phyloP scores from a whole-genome alignment of 2,113 vertebrate genomes.

The Dinomys branickii region DNA sequence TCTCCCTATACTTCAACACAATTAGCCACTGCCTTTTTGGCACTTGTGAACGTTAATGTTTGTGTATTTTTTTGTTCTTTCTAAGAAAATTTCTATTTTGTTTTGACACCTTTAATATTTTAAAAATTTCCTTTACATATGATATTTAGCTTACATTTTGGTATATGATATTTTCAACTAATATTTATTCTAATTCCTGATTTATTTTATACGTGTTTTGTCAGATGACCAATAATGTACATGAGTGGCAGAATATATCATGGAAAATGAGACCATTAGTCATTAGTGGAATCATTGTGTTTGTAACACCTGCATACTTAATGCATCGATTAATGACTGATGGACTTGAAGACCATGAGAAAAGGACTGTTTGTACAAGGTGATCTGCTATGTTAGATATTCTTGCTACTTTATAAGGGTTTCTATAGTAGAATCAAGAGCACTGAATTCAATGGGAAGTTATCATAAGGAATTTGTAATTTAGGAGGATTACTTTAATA shows the following conservation, averaged over 20 bases:
- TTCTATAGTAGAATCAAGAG: not conserved
- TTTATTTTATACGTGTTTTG: not conserved
- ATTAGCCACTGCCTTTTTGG: not conserved
- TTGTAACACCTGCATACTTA: not conserved
- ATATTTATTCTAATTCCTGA: not conserved
- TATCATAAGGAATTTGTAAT: not conserved
- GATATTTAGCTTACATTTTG: not conserved
- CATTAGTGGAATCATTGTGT: not conserved
- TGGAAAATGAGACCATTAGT: not conserved
- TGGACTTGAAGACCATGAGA: not conserved
- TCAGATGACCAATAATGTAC: not conserved
- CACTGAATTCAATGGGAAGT: not conserved
- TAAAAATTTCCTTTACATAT: not conserved
- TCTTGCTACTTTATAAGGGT: not conserved
- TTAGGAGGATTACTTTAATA: not conserved
- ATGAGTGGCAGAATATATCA: not conserved
- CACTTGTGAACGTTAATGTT: not conserved
- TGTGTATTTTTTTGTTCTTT: fast-evolving
- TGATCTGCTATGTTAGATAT: not conserved
- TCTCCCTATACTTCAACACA: not conserved
- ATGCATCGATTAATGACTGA: not conserved
- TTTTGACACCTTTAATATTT: not conserved
- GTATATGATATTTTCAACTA: not conserved
- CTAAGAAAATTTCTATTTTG: not conserved
- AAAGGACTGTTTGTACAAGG: not conserved